Base-by-base conservation (phyloP, 2,797 vertebrate species). In the Tenualosa ilisha region DNA sequence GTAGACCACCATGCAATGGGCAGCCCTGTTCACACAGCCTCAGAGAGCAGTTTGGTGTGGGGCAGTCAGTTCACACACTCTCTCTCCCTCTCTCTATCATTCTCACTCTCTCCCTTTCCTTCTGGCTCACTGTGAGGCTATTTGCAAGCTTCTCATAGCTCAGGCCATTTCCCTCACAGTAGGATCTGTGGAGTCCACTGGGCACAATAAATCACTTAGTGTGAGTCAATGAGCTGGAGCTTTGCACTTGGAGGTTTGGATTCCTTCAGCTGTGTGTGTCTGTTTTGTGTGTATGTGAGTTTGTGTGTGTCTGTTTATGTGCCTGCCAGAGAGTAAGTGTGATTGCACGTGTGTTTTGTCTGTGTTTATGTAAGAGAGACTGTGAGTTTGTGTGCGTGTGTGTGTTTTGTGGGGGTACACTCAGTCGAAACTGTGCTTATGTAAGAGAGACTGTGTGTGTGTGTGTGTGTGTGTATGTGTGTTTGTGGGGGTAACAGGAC, bases 201-300 rank as follows among this genome's bases (percentile, higher is more conserved):
- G 46, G 31, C 49, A 13, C 37, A 56, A 83, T 83, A 83, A 86
- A 86, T 86, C 37, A 75, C 63, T 54, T 15, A 4, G 49, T 65
- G 49, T 72, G 81, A 72, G 31, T 85, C 79, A 81, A 51, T 82
- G 59, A 85, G 81, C 37, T 75, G 68, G 4, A 75, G 68, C 68
- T 75, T 37, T 75, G 68, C 31, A 43, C 37, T 75, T 75, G n/a
- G 68, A 75, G 68, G 68, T 75, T 75, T 75, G 31, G 37, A 75
- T 75, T 75, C 68, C 37, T 75, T 75, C 13, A 68, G 26, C 3
- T 68, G 24, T 68, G 65, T 68, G 65, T 68, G 65, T 31, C 31
- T 26, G 61, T 65, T 11, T 72, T 65, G 24, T 68, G 65, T 68
- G 65, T 68, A 4, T 37, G 12, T 68, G 65, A 37, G 65, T 37